Conservation (phyloP, 2,797 vertebrate species). For the Phalloptychus januarius region DNA sequence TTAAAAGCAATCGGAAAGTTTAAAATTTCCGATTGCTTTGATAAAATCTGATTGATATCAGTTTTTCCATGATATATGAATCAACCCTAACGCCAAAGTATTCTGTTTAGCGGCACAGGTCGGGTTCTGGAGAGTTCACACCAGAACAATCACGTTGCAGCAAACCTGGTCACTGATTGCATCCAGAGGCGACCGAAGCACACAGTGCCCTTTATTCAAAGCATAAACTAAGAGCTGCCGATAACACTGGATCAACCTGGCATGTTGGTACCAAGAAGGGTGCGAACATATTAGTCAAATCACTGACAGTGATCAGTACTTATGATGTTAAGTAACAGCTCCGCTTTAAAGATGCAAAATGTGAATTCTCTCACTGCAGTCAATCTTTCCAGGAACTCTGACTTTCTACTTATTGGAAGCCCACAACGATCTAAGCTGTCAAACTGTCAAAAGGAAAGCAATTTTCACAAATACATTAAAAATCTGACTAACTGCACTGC, state of each 20-base stretch:
- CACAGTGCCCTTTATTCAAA: not conserved
- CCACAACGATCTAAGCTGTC: conserved; percentile 65
- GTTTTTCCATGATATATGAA: not conserved
- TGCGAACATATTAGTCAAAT: conserved; percentile 16
- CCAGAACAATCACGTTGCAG: not conserved
- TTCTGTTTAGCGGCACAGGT: not conserved
- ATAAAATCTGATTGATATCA: no score
- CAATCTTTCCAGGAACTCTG: conserved; percentile 48
- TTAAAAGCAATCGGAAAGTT: not conserved
- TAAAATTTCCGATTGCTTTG: no score
- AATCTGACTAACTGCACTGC: conserved; percentile 48
- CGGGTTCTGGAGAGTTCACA: not conserved
- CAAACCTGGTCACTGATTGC: not conserved
- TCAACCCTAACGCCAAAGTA: not conserved
- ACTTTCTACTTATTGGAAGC: conserved; percentile 54
- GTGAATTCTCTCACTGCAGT: conserved; percentile 52
- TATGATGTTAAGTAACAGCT: conserved; percentile 41
- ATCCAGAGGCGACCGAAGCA: not conserved
- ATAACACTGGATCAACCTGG: not conserved
- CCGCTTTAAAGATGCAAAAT: conserved; percentile 19
- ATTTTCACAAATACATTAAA: conserved; percentile 60
- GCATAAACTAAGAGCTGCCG: not conserved
- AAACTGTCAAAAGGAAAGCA: conserved; percentile 59
- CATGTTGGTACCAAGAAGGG: not conserved
- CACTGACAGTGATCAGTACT: conserved; percentile 57